A percentile compares a stretch with the other conserved stretches of the same genome.
phyloP scores from a whole-genome alignment of 1,140 invertebrate species.

The Spodoptera litura region DNA sequence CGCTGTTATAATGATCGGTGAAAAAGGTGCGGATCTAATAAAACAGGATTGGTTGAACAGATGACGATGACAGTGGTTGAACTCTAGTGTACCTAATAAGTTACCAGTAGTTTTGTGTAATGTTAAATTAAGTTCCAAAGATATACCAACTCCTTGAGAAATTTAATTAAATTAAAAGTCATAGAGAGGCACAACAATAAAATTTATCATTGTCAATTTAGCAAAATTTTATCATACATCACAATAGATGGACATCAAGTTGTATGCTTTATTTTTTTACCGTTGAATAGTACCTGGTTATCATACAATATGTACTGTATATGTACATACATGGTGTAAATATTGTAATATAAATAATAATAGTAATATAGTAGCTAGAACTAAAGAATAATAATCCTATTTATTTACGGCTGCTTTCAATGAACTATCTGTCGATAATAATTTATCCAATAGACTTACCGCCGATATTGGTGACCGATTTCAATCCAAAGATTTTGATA shows the following conservation, averaged over 20 bases:
- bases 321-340: slow-evolving; percentile 33
- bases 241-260: slow-evolving; percentile 3
- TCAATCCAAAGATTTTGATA: too few relatives aligned
- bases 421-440: too few relatives aligned
- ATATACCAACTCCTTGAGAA: neutral
- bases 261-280: neutral
- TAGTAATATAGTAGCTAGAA: slow-evolving; percentile 14
- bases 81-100: slow-evolving; percentile 42
- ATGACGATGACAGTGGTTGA: slow-evolving; percentile 42
- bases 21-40: slow-evolving; percentile 87
- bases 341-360: slow-evolving; percentile 5
- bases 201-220: too few relatives aligned
- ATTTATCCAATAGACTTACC: too few relatives aligned
- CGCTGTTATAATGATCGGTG: slow-evolving; percentile 88
- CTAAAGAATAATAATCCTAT: slow-evolving; percentile 20
- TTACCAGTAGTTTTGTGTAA: slow-evolving; percentile 38
- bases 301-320: neutral
- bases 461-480: too few relatives aligned
- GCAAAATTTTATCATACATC: neutral
- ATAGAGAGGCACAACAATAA: neutral
- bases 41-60: slow-evolving; percentile 84
- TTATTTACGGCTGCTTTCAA: slow-evolving; percentile 20
- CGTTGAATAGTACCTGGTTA: slow-evolving; percentile 33
- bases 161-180: neutral
- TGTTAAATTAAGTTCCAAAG: slow-evolving; percentile 30